Evolutionary conservation across 2,888 invertebrate genomes (phyloP), one percentile per base, ranked within the genome.

Genomic region (Netelia inedita): DNA sequence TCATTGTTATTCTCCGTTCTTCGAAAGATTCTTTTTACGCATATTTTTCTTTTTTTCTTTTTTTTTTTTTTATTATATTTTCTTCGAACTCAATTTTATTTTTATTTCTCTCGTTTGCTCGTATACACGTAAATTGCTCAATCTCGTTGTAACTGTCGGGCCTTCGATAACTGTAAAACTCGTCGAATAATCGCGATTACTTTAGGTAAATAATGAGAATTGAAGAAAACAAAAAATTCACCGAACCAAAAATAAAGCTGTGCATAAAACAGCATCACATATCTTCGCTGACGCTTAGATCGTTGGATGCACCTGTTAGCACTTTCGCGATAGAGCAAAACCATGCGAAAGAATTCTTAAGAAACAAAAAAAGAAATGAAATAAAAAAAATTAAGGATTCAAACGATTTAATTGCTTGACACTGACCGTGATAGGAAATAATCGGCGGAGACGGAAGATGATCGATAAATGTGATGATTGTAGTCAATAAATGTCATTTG

Each of bases 251-350:
- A 74, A 59, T 75, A 79, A 79, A 61, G 78, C 79, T 79, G 83
- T 86, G 66, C 63, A 84, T 86, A 46, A 76, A 72, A 69, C 84
- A 84, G 76, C 80, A 69, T 50, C 78, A 84, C 84, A 84, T 84
- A 84, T 84, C 81, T 78, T 81, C 78, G 81, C 78, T 75, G 61
- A 76, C 10, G 46, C 46, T 46, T 14, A 14, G 10, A 46, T 46
- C 46, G 1, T 46, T 46, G 46, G 46, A 46, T 14, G 10, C 10
- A 46, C 14, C 46, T 46, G 46, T 46, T 46, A 76, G 35, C 21
- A 41, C 35, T 80, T 66, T 65, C 63, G 53, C n/a, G 35, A 16
- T 41, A 16, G 35, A 35, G 63, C 74, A 59, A 10, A 72, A 66
- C 66, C 19, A 21, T 59, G 59, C 16, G 41, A 65, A 35, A 16